Percentiles rank a stretch among this genome's conserved stretches.
Evolutionary conservation across 2,888 invertebrate species (phyloP).

Genomic region (Parasteatoda lunata): DNA sequence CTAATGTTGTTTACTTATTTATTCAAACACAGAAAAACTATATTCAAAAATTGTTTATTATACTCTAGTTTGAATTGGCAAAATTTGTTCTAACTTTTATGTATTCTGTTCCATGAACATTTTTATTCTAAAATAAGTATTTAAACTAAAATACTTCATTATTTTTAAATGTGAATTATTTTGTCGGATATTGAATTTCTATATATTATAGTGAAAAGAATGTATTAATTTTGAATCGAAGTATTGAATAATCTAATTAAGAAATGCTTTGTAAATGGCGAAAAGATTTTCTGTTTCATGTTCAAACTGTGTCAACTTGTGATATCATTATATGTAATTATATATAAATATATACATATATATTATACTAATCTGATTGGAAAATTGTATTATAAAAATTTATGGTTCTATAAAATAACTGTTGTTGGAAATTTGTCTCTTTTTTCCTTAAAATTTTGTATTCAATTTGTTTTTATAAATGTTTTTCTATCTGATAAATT

Average conservation of each 20-base stretch:
- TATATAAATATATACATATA: conserved; percentile 34
- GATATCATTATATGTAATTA: conserved; percentile 22
- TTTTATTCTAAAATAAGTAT: too few relatives aligned
- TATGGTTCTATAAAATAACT: conserved; percentile 48
- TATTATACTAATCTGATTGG: conserved; percentile 35
- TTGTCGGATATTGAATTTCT: too few relatives aligned
- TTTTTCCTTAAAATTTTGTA: background rate
- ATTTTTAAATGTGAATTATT: too few relatives aligned
- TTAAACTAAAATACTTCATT: too few relatives aligned
- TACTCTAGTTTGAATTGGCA: too few relatives aligned
- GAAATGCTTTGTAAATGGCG: conserved; percentile 24
- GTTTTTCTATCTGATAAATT: background rate
- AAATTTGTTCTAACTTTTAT: too few relatives aligned
- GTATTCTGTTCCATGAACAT: too few relatives aligned
- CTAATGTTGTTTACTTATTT: too few relatives aligned
- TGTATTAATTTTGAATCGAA: background rate
- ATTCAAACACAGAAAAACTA: too few relatives aligned
- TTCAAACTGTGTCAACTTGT: conserved; percentile 37
- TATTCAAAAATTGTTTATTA: too few relatives aligned
- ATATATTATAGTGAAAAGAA: too few relatives aligned
- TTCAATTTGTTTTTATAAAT: background rate
- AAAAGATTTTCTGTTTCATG: conserved; percentile 33
- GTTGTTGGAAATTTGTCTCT: background rate
- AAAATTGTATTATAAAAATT: conserved; percentile 52
- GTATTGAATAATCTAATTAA: conserved; percentile 20